Base-by-base conservation (phyloP, 2,888 invertebrate species). In the Himalopsyche tibetana region DNA sequence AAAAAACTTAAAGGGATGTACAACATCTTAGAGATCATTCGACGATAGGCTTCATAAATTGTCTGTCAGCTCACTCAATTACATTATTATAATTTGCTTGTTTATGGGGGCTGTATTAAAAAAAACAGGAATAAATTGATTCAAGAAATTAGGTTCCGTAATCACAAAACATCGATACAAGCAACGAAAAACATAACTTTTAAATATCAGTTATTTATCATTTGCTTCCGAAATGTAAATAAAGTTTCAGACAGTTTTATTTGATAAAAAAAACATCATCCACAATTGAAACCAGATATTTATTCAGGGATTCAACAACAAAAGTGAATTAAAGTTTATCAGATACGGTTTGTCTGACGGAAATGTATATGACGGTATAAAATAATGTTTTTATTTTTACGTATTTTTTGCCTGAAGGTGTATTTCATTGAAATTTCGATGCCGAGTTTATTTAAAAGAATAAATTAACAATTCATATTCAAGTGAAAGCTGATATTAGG, bases 401-500 rank as follows among this genome's bases (percentile, higher is more conserved):
- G 6, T 63, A 8, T 63, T 63, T 63, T 63, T 45, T 19, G 19
- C 63, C 63, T 63, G 19, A 28, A 63, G 63, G 63, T 63, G 8
- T 63, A 63, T 63, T 63, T 19, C 11, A 11, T 19, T 3, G 19
- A 63, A 28, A 9, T 9, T 63, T 17, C 8, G 56, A 63, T 63
- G 63, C 63, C 2, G 19, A 63, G 8, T 19, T 19, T 63, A 63
- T 63, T 63, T 63, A 11, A 19, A 11, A 63, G 63, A 63, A 63
- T 63, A 63, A 63, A 63, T 63, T 19, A 19, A 63, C 19, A 63
- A 63, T 19, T 63, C 63, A 63, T 28, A 63, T 19, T 63, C 28
- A 63, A 63, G 63, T 63, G 63, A 63, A 63, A 63, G 63, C 63
- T 63, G 63, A 63, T 63, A 19, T 63, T 8, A 63, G 63, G 63